Base-by-base conservation (phyloP, 1,140 invertebrate genomes). In the Chlorops oryzae region DNA sequence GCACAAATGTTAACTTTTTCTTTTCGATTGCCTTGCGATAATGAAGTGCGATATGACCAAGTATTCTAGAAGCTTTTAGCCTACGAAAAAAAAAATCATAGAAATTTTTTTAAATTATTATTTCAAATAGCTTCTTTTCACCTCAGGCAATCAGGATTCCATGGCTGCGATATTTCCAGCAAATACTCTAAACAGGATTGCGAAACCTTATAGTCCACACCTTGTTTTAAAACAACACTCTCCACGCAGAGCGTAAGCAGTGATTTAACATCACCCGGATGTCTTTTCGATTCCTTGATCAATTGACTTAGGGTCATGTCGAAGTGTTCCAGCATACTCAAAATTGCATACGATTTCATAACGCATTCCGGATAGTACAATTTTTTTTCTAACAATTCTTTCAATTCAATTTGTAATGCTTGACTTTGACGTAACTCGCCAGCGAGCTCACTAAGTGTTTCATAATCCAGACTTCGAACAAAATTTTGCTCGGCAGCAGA, bases 301-400 rank as follows among this genome's bases (percentile, higher is more conserved):
- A 22, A 27, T 43, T 22, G 58, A 41, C 38, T 59, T 50, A 28
- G 47, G 45, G 34, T 38, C 20, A 51, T 51, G 50, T 49, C 44
- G 25, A 51, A 47, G 12, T 46, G 18, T 40, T 45, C 13, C 18
- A 56, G 21, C 10, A 47, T 32, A 46, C 54, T 52, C 12, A 59
- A 38, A n/a, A 51, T 37, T 20, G 54, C 48, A 54, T 56, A 59
- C 1, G 54, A 28, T 35, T 56, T 56, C 34, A 50, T 54, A 3
- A 38, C 37, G 18, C 48, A 40, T 18, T 54, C 47, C 18, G 54
- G 54, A 54, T 56, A 56, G 42, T 48, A 56, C 3, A 32, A 24
- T 17, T 21, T 28, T n/a, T 48, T 34, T 22, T 51, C 18, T 3
- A 47, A 1, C 0, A 57, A 15, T 27, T 42, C 43, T 18, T 50